Conservation (phyloP, 2,888 invertebrate genomes). For the Tachina fera region DNA sequence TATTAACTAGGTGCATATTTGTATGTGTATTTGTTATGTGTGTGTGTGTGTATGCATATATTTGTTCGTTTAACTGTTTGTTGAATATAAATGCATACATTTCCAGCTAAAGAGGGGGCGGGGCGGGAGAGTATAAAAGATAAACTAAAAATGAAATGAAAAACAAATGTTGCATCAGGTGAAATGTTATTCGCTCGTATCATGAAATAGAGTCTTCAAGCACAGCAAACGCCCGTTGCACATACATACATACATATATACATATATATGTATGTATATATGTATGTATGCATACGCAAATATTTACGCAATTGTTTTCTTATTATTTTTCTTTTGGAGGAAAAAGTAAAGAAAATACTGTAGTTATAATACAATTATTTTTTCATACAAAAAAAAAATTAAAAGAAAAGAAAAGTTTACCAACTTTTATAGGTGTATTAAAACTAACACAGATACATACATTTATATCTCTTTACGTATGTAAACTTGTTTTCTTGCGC, state of each 20-base stretch:
- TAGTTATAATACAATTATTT: constrained; percentile 45
- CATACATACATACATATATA: not conserved
- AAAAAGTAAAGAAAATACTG: constrained; percentile 28
- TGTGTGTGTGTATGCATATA: not conserved
- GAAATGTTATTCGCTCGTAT: constrained; percentile 31
- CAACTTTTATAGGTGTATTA: not conserved
- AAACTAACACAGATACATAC: not conserved
- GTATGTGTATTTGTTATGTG: not conserved
- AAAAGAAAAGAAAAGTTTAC: not conserved
- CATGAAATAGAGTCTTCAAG: constrained; percentile 28
- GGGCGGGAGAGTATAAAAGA: constrained; percentile 1
- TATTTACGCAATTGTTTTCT: constrained; percentile 45
- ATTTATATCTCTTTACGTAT: not conserved
- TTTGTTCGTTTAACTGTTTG: constrained; percentile 7
- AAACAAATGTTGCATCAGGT: constrained; percentile 62
- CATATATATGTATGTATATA: not conserved
- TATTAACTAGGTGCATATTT: not conserved
- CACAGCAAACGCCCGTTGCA: not conserved
- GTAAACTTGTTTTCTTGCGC: not conserved
- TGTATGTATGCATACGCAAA: not conserved
- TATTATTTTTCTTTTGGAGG: constrained; percentile 20
- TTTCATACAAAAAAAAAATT: not conserved
- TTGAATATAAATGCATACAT: constrained; percentile 40
- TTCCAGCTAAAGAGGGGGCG: not conserved
- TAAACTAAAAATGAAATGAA: constrained; percentile 51